A percentile compares a stretch with the other conserved stretches of the same genome.
Conservation (phyloP, 2,888 invertebrate genomes). For the Spicauda simplicius region DNA sequence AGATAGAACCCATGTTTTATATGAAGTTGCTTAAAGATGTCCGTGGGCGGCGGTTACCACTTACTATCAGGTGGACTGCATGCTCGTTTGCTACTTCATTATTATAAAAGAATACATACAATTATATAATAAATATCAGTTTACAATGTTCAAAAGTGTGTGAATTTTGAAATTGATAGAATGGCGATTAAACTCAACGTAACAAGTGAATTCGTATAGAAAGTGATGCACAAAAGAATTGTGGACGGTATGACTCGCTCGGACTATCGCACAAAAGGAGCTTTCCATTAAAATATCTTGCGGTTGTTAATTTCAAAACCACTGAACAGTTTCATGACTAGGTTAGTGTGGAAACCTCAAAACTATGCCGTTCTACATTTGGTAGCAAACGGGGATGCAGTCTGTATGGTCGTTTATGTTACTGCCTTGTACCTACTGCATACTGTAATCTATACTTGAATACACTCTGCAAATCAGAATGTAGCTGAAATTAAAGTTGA, state of each 20-base stretch:
- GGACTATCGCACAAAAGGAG: conserved; percentile 12
- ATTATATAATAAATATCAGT: neutral
- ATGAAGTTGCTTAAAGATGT: too few relatives aligned
- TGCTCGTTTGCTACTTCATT: too few relatives aligned
- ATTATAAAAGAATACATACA: neutral
- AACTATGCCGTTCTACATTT: too few relatives aligned
- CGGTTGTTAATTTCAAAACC: conserved; percentile 8
- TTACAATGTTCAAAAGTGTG: neutral
- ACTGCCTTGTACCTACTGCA: too few relatives aligned
- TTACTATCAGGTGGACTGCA: too few relatives aligned
- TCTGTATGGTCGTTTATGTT: neutral
- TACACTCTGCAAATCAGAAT: too few relatives aligned
- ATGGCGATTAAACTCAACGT: conserved; percentile 2
- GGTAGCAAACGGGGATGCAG: neutral
- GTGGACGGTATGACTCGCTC: neutral
- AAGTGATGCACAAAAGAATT: conserved; percentile 7
- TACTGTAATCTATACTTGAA: too few relatives aligned
- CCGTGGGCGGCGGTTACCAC: too few relatives aligned
- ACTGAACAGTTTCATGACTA: neutral
- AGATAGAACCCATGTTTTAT: too few relatives aligned
- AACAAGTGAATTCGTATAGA: conserved; percentile 2
- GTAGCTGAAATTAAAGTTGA: too few relatives aligned
- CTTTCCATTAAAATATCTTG: conserved; percentile 12
- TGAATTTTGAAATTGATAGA: neutral
- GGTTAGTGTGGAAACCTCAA: neutral